Evolutionary conservation across 2,888 invertebrate genomes (phyloP), one percentile per base, ranked within the genome.

Genomic region (Lasioglossum villosulum): DNA sequence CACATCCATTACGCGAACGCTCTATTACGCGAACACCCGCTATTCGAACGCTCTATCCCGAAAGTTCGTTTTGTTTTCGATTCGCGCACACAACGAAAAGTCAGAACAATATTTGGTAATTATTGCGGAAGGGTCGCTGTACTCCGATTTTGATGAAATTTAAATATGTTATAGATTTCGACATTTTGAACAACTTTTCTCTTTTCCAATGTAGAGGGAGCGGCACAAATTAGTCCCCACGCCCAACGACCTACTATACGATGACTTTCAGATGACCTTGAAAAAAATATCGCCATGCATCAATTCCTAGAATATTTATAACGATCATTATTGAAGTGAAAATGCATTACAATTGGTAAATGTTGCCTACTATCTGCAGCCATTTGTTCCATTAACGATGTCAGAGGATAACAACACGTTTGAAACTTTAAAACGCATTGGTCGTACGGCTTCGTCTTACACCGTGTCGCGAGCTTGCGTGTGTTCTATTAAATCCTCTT

Each of bases 1-100:
- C 63, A 14, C 27, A 63, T 63, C 30, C 30, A 30, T 30, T 30
- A 30, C 59, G 59, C 59, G 27, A 27, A 59, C 16, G 56, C 56
- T 56, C n/a, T 12, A 56, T 56, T 56, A n/a, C 56, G 56, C 56
- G 56, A 56, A 56, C 56, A 56, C 56, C 56, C n/a, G n/a, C 56
- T n/a, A 56, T 56, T n/a, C 56, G 56, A 56, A n/a, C 4, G 56
- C n/a, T n/a, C 56, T 10, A 1, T 12, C 4, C n/a, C n/a, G n/a
- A 56, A n/a, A n/a, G 4, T 56, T 56, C 12, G 56, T 56, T 56
- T 56, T 56, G 56, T n/a, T n/a, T 27, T n/a, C 56, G 56, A n/a
- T 56, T n/a, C 12, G 12, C 23, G n/a, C n/a, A n/a, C n/a, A n/a
- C n/a, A 12, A 12, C 4, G 56, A n/a, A 56, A 12, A 56, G n/a